Evolutionary conservation across 2,113 vertebrate species (phyloP).

Genomic region (Psephotus haematonotus): DNA sequence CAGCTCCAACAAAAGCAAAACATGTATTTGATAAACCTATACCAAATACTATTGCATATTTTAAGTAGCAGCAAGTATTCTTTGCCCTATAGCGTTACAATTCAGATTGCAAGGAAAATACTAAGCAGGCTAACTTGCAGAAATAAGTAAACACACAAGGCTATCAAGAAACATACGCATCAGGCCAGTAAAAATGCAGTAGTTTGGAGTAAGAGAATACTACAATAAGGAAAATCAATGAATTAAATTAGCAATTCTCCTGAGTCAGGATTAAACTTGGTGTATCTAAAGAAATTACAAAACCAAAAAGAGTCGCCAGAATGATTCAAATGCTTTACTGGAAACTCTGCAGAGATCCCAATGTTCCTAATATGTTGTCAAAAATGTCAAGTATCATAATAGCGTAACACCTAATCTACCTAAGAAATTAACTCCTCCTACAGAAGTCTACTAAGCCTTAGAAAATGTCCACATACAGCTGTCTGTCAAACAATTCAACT

Average conservation of each 20-base stretch:
- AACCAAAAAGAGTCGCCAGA: background rate
- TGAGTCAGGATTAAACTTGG: background rate
- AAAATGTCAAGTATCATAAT: background rate
- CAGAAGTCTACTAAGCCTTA: background rate
- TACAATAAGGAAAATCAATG: background rate
- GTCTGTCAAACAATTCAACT: background rate
- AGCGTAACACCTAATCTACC: background rate
- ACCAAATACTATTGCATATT: background rate
- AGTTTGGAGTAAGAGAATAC: background rate
- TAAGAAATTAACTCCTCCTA: background rate
- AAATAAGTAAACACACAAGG: background rate
- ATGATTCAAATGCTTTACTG: background rate
- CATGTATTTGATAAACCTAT: background rate
- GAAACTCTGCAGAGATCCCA: rapidly evolving
- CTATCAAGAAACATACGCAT: background rate
- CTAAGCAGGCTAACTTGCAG: background rate
- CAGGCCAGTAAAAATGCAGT: background rate
- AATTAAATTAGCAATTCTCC: background rate
- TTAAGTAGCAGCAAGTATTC: background rate
- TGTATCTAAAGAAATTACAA: background rate
- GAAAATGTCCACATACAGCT: background rate
- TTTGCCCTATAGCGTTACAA: background rate
- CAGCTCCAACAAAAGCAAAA: background rate
- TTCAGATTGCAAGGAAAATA: background rate
- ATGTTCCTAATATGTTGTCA: background rate